Evolutionary conservation across 2,888 invertebrate species (phyloP).

Genomic region (Lithodes maja): DNA sequence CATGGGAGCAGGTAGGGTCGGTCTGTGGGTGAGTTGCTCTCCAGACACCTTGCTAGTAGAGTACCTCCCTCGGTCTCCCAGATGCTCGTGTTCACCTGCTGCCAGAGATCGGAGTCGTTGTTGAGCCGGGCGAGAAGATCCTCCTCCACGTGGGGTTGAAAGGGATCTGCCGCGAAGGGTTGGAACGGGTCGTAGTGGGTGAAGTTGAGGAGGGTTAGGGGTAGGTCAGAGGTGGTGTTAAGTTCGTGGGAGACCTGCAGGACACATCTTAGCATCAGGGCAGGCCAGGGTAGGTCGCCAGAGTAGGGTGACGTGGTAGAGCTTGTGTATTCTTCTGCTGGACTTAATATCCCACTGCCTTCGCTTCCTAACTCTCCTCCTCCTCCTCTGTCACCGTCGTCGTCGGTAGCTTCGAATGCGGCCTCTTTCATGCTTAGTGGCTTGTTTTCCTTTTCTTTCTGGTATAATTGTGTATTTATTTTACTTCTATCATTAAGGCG

Average conservation of each 20-base stretch:
- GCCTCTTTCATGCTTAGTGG: background rate
- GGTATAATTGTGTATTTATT: background rate
- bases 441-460: background rate
- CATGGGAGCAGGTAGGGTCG: slow-evolving; percentile 58
- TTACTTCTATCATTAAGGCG: too few species aligned
- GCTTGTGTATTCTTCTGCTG: background rate
- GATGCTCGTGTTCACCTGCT: slow-evolving; percentile 22
- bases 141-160: slow-evolving; percentile 14
- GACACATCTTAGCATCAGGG: slow-evolving; percentile 23
- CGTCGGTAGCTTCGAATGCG: background rate
- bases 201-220: background rate
- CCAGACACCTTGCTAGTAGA: slow-evolving; percentile 20
- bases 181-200: background rate
- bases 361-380: background rate
- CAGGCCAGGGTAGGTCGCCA: slow-evolving; percentile 8
- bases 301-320: background rate
- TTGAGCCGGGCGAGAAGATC: background rate
- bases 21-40: slow-evolving; percentile 11
- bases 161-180: background rate
- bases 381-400: background rate
- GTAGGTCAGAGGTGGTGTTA: slow-evolving; percentile 22
- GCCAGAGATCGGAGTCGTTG: background rate
- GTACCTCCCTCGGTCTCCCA: slow-evolving; percentile 3
- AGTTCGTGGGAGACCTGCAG: slow-evolving; percentile 19
- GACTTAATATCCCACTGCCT: background rate